Evolutionary conservation across 2,113 vertebrate species (phyloP), one percentile per base, ranked within the genome.

Genomic region (Actinemys pallida): DNA sequence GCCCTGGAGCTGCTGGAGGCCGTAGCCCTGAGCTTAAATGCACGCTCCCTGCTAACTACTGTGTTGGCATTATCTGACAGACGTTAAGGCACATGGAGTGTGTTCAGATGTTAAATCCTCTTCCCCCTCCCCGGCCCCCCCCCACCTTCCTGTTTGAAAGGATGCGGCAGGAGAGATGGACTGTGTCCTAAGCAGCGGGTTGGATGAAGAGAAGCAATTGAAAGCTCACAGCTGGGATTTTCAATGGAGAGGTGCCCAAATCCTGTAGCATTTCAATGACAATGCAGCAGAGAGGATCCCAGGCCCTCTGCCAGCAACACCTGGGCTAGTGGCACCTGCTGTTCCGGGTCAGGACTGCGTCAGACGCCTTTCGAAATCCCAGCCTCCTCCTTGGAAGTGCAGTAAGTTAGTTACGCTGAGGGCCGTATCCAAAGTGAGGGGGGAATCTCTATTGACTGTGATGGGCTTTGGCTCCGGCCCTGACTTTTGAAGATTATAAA

Each of bases 1-100:
- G 27, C 11, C 57, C 85, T 1, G 9, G 42, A 2, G 1, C 25
- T n/a, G 11, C 4, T 8, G 80, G 0, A 2, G 6, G 39, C 84
- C 4, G 45, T 1, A 0, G n/a, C 29, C 22, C 8, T 4, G 19
- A 17, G 19, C 83, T 19, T 45, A 12, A 39, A 11, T 76, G 10
- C 81, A 1, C 14, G 19, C 50, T 24, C 31, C 11, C 20, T 10
- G 35, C 80, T 12, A n/a, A n/a, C 52, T 20, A 6, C 7, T 1
- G 52, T 12, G 62, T n/a, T 45, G 39, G 11, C 39, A 25, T 22
- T 45, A 42, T 45, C 39, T 76, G 72, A 31, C 50, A 3, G 25
- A 29, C 4, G 27, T 79, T 49, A 31, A 79, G 42, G 24, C 42
- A 24, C 75, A 29, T 8, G 27, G 78, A n/a, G 47, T 1, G 47